Conservation (phyloP, 1,140 invertebrate species). For the Branchinecta lindahli region DNA sequence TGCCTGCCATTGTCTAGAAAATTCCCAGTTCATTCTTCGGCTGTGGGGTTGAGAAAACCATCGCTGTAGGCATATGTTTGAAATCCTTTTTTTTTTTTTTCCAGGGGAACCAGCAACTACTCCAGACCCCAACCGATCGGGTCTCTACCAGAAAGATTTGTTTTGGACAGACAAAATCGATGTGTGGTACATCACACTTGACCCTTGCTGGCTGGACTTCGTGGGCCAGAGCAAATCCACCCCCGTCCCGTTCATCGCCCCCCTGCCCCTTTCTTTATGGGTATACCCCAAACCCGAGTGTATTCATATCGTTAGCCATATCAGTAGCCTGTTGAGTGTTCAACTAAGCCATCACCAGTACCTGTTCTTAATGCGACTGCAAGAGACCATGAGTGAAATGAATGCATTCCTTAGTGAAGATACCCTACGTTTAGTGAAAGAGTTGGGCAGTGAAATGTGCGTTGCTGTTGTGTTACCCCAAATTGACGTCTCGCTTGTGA, state of each 20-base stretch:
- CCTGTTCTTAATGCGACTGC: conserved; percentile 65
- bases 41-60: too few species aligned
- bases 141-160: conserved; percentile 38
- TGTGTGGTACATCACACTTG: conserved; percentile 71
- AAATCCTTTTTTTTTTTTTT: too few species aligned
- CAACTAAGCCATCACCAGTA: conserved; percentile 87
- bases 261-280: conserved; percentile 75
- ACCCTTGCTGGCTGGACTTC: conserved; percentile 87
- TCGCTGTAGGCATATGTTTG: too few species aligned
- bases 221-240: conserved; percentile 47
- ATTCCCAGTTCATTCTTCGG: too few species aligned
- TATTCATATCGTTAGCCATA: conserved; percentile 50
- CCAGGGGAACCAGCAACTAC: too few species aligned
- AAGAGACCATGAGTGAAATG: conserved; percentile 64
- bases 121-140: not conserved
- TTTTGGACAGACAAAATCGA: conserved; percentile 66
- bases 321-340: conserved; percentile 56
- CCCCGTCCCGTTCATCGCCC: conserved; percentile 72
- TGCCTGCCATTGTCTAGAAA: too few species aligned
- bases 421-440: conserved; percentile 48
- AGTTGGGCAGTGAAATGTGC: conserved; percentile 27
- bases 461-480: conserved; percentile 51
- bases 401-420: conserved; percentile 62
- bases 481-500: conserved; percentile 68
- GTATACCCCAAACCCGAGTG: conserved; percentile 33